Evolutionary conservation across 2,113 vertebrate species (phyloP).

Genomic region (Solenodon paradoxus): DNA sequence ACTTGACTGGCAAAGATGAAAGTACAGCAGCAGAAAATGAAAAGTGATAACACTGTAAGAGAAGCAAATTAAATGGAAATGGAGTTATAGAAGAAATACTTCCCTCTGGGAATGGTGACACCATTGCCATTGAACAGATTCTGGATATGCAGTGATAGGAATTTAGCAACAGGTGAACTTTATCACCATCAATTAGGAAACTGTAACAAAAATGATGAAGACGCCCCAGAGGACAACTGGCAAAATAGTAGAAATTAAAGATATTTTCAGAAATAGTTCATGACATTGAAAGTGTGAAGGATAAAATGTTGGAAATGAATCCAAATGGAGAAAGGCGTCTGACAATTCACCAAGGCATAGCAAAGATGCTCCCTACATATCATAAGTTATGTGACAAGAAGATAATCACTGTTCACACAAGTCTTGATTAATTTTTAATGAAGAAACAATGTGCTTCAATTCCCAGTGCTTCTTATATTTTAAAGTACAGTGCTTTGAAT

Average conservation of each 20-base stretch:
- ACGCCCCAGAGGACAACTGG: neutral
- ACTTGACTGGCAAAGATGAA: neutral
- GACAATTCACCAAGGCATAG: neutral
- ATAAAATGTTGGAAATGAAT: neutral
- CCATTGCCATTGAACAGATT: neutral
- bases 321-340: neutral
- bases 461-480: neutral
- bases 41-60: neutral
- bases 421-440: neutral
- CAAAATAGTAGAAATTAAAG: neutral
- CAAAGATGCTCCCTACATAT: neutral
- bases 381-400: neutral
- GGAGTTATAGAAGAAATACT: neutral
- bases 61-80: neutral
- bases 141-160: neutral
- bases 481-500: neutral
- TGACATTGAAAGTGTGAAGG: neutral
- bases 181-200: slow-evolving; percentile 27
- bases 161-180: neutral
- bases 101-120: neutral
- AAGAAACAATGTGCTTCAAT: neutral
- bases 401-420: neutral
- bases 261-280: neutral
- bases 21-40: neutral
- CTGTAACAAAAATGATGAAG: neutral